Evolutionary conservation across 2,888 invertebrate genomes (phyloP), one percentile per base, ranked within the genome.

Genomic region (Drosophila anomalata): DNA sequence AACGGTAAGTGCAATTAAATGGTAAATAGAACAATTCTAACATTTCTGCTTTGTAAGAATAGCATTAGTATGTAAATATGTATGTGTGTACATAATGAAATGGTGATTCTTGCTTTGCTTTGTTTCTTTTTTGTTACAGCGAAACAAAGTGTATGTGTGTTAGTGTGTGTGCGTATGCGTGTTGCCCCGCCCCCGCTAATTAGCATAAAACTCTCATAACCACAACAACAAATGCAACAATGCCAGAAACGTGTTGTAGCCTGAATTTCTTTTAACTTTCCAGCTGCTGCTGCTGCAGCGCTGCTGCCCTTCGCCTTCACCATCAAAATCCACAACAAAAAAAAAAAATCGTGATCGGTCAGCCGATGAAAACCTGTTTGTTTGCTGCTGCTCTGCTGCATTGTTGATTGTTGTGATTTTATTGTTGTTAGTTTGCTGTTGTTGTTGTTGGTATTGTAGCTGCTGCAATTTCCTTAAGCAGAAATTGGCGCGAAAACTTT

Each of bases 401-500:
- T 54, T 29, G 50, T 63, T 62, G 61, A 61, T 61, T 75, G 62
- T 81, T 79, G 73, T 85, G 69, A 72, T 81, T 79, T 65, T 75
- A 51, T 56, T 67, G 52, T 65, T 72, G 61, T 50, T 72, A 47
- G 41, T 20, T 67, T 47, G 67, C 31, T 53, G 48, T 44, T 72
- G 59, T 53, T 56, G 66, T 29, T 57, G 41, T 12, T 76, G 70
- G 12, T 52, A 36, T 39, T 57, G 53, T 1, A 1, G 22, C 46
- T 66, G 69, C 73, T 84, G 75, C 79, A 75, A 65, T 85, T 87
- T 77, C 51, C 73, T 70, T 68, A 65, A 62, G 44, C 62, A 51
- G 26, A 84, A 84, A 86, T 84, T 84, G 84, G 84, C 88, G 84
- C 84, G 80, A 84, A 84, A 84, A 86, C 47, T 62, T 78, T 88